Base-by-base conservation (phyloP, 2,888 invertebrate species). In the Leucoma salicis region DNA sequence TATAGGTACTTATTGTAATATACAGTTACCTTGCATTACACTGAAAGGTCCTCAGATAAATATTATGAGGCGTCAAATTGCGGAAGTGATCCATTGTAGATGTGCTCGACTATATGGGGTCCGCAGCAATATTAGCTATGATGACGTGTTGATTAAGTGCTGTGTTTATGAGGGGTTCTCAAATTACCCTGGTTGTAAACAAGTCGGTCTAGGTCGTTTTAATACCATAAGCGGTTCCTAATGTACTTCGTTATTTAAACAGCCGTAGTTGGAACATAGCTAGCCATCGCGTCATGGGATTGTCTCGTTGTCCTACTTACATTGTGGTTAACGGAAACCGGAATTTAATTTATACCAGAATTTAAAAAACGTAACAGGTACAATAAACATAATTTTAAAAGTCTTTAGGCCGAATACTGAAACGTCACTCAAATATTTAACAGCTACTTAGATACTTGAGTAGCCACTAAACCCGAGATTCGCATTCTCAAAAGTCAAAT, bases 71-170 rank as follows among this genome's bases (percentile, higher is more conserved):
- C 70, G 70, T 71, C 76, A 74, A 75, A 67, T 73, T 70, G 75
- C 80, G 84, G 85, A 85, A 82, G 77, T 72, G 72, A 81, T 80
- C 80, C 76, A 86, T 86, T 84, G 78, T 78, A 71, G 66, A 64
- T 46, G 62, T 66, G 73, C 70, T 67, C 60, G 60, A 56, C 64
- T 56, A 59, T 60, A 78, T 75, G 73, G 79, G 84, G 77, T 71
- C 74, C 74, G 64, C 53, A 60, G 58, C 70, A 75, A 76, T 82
- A 79, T 75, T 70, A 68, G 74, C 63, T 69, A 62, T 66, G 71
- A 75, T 73, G 74, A 75, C 73, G 74, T 70, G 76, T 71, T 78
- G 72, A 82, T 80, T 73, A 71, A 79, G 75, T 74, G 70, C 63
- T 35, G 59, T 70, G 57, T 72, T 69, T 70, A 71, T 66, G 66